phyloP scores from a whole-genome alignment of 2,113 vertebrate species.

The Vulpes vulpes region DNA sequence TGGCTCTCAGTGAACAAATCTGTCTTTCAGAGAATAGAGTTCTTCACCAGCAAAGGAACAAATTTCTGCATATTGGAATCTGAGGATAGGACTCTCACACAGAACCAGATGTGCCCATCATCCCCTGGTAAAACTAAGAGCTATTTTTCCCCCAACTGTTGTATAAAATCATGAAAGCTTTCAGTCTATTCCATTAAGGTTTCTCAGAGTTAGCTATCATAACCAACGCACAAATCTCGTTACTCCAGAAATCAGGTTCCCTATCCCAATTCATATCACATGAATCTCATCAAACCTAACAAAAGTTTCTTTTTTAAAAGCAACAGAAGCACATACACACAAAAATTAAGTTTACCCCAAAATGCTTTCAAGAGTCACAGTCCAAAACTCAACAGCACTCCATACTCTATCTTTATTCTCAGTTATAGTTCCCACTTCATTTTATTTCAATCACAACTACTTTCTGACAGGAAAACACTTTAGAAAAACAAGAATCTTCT shows the following conservation, averaged over 20 bases:
- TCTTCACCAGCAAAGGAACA: slow-evolving; percentile 55
- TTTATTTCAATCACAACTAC: slow-evolving; percentile 64
- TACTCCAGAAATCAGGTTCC: not conserved
- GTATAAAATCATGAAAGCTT: slow-evolving; percentile 61
- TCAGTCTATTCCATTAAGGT: slow-evolving; percentile 67
- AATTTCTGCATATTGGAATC: slow-evolving; percentile 55
- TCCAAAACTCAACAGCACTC: slow-evolving; percentile 71
- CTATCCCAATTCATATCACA: not conserved
- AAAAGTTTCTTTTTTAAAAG: not conserved
- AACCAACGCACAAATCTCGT: not conserved
- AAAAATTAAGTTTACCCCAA: slow-evolving; percentile 72
- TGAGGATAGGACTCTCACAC: slow-evolving; percentile 31
- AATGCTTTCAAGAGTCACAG: slow-evolving; percentile 74
- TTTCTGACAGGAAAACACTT: not conserved
- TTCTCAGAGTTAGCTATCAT: not conserved
- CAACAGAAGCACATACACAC: not conserved
- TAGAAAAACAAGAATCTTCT: slow-evolving; percentile 54
- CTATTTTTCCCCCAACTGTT: slow-evolving; percentile 59
- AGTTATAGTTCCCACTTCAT: slow-evolving; percentile 63
- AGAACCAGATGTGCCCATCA: slow-evolving; percentile 23
- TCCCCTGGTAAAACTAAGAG: slow-evolving; percentile 69
- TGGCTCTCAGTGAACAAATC: slow-evolving; percentile 62
- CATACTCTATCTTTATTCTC: slow-evolving; percentile 77
- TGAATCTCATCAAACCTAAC: not conserved
- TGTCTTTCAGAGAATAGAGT: slow-evolving; percentile 73